Percentiles rank a stretch among this genome's conserved stretches.
phyloP scores from a whole-genome alignment of 2,113 vertebrate genomes.

The Cebus imitator region DNA sequence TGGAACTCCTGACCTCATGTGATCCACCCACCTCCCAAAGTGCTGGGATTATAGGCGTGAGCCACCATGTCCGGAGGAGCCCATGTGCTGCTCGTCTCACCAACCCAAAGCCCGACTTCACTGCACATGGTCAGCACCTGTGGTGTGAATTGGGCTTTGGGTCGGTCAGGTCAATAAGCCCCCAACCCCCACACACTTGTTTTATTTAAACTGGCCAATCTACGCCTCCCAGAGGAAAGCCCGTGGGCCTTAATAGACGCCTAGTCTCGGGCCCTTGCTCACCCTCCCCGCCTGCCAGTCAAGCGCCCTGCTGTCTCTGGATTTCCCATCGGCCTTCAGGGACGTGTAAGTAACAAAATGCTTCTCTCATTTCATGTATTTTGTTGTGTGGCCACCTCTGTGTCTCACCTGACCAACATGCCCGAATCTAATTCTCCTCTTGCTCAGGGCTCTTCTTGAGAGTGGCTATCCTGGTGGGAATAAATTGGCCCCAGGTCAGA shows the following conservation, averaged over 20 bases:
- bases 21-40: no score
- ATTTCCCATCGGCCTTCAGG: rapidly evolving
- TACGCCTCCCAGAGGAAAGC: not conserved
- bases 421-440: not conserved
- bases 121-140: not conserved
- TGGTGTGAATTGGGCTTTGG: no score
- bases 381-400: not conserved
- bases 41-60: no score
- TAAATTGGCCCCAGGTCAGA: not conserved
- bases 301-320: no score
- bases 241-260: rapidly evolving
- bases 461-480: not conserved
- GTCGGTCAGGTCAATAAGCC: not conserved
- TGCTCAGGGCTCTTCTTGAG: not conserved
- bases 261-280: rapidly evolving
- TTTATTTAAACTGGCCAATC: not conserved
- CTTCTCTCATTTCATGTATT: not conserved
- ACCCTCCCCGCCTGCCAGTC: rapidly evolving
- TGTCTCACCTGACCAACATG: not conserved
- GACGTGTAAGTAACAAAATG: not conserved
- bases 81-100: not conserved
- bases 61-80: no score
- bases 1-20: no score
- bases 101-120: not conserved
- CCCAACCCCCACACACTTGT: rapidly evolving